phyloP scores from a whole-genome alignment of 2,113 vertebrate genomes.

The Galbula dea region DNA sequence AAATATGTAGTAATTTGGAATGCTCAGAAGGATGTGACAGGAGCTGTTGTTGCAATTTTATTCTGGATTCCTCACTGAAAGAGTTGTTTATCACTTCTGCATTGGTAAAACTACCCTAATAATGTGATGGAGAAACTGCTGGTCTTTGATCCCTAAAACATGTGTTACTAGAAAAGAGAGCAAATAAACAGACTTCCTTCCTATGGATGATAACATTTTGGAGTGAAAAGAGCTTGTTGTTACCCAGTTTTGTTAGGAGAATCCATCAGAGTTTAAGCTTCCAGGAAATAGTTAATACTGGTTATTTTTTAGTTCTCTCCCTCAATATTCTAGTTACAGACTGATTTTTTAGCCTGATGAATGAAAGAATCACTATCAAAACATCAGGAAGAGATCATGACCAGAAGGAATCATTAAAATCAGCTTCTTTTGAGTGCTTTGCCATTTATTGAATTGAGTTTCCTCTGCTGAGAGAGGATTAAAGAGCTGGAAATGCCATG shows the following conservation, averaged over 20 bases:
- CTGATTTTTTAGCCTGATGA: neutral
- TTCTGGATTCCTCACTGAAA: neutral
- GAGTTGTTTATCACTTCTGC: neutral
- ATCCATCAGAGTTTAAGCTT: neutral
- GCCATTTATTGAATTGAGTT: neutral
- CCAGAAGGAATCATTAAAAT: neutral
- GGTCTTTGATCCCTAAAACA: neutral
- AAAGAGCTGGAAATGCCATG: neutral
- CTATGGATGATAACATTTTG: neutral
- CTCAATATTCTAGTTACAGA: neutral
- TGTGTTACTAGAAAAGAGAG: neutral
- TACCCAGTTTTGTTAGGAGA: neutral
- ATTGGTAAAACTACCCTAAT: neutral
- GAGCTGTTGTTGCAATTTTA: neutral
- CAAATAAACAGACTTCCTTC: neutral
- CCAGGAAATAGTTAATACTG: neutral
- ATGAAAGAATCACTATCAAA: neutral
- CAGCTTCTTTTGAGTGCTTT: neutral
- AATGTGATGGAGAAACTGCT: neutral
- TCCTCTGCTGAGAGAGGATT: neutral
- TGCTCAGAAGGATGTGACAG: neutral
- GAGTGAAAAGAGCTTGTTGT: neutral
- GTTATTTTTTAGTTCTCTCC: neutral
- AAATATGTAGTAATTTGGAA: neutral
- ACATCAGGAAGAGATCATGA: neutral